Base-by-base conservation (phyloP, 2,888 invertebrate genomes). In the Stenodera caucasica region DNA sequence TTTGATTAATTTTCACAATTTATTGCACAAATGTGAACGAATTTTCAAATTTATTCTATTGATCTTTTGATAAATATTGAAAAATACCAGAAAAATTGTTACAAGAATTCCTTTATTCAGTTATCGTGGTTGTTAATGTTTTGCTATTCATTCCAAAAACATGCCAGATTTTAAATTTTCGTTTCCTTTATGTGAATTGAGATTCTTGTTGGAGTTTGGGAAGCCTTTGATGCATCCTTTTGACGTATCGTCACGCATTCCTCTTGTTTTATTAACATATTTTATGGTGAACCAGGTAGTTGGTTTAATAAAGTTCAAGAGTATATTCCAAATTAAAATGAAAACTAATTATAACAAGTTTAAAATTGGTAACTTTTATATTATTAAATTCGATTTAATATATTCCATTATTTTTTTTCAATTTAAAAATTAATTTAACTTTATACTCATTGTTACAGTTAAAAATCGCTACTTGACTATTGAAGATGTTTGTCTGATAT, bases 1-100 rank as follows among this genome's bases (percentile, higher is more conserved):
- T 72, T 74, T 75, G 75, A 75, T 75, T 75, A 74, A 75, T 75
- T 74, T 75, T 74, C 72, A 69, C 70, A 72, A 75, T 75, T 75
- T 75, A 75, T 75, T 74, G 72, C 73, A 71, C 72, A 73, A 73
- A 70, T 70, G 70, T 67, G 53, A 72, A 66, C 71, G 70, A 69
- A 70, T 71, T 71, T 63, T 68, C 69, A 45, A 72, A 72, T 73
- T 72, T 73, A 72, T 74, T 67, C 70, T 60, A 57, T 51, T 56
- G 53, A 63, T 56, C 56, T 65, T 56, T 40, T 11, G 15, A 45
- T 1, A 15, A 11, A 23, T 12, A 12, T 1, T 3, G 5, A 45
- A 23, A 45, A 45, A 45, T n/a, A 37, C 15, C 1, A 0, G 3
- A 45, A 5, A 15, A 37, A 45, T 23, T 23, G 21, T 45, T 18